Evolutionary conservation across 2,113 vertebrate genomes (phyloP), one percentile per base, ranked within the genome.

Genomic region (Nycticryphes semicollaris): DNA sequence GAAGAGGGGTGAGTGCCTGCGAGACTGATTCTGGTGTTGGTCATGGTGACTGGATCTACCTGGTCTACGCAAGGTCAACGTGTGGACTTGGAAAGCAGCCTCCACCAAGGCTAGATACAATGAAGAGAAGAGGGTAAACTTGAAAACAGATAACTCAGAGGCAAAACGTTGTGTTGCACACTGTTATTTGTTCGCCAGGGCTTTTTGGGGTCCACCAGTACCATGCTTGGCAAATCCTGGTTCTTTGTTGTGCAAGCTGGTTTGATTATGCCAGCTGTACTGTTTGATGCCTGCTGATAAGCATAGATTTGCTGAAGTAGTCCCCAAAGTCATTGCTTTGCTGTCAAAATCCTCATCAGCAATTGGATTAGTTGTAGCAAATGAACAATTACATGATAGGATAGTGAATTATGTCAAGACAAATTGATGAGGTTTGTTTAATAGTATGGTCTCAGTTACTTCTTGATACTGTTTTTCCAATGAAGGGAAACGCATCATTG

Each of bases 341-440:
- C 78, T 21, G 17, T 74, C 75, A 94, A 84, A 93, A 92, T 94
- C 72, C 86, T 95, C 86, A 67, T 94, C 76, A 90, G 53, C 83
- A 90, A 87, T 77, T 92, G 67, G 70, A 92, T 95, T 95, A 94
- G 76, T 77, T 80, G 54, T 66, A 74, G n/a, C 37, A 84, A 91
- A 94, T 43, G 67, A 95, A 72, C 73, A 87, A 74, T 95, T 89
- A 81, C 76, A 89, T 70, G 16, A 3, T 41, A 37, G 72, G 63
- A 27, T 50, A 82, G 41, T 66, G 33, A 80, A 43, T 90, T 93
- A 79, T 37, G n/a, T 81, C 80, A 74, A 89, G 85, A 53, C 22
- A 91, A 88, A 87, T 90, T 70, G 68, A 28, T 92, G 64, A 20
- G 10, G 5, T 90, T 96, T 90, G 80, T 94, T 90, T 92, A 93